phyloP scores from a whole-genome alignment of 2,797 vertebrate species.

The Spheniscus humboldti region DNA sequence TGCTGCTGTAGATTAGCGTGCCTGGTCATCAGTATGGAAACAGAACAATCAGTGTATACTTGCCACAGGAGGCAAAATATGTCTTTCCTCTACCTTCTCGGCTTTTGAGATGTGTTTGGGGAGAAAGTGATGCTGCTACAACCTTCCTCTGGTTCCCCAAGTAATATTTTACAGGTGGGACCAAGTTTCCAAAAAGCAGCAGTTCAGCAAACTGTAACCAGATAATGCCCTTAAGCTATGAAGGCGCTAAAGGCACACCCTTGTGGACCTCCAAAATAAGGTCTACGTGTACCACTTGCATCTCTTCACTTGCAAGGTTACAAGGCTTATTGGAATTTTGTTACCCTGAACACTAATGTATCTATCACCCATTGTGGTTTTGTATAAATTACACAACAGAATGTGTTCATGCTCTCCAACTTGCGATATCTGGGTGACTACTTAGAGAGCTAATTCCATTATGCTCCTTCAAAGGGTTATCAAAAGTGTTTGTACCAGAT shows the following conservation, averaged over 20 bases:
- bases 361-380: not conserved
- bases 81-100: not conserved
- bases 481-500: not conserved
- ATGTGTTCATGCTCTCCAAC: not conserved
- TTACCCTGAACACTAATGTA: not conserved
- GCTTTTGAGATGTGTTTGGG: not conserved
- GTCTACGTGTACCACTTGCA: rapidly evolving
- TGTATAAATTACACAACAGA: not conserved
- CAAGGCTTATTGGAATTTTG: not conserved
- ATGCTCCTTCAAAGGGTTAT: not conserved
- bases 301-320: not conserved
- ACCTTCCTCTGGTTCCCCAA: not conserved
- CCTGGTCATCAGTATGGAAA: not conserved
- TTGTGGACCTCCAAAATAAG: not conserved
- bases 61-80: not conserved
- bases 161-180: not conserved
- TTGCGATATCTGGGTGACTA: not conserved
- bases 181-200: not conserved
- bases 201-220: not conserved
- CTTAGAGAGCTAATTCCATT: not conserved
- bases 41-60: not conserved
- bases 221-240: not conserved
- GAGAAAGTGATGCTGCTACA: not conserved
- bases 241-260: not conserved
- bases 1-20: not conserved